Evolutionary conservation across 2,888 invertebrate genomes (phyloP), one percentile per base, ranked within the genome.

Genomic region (Oithona nana): DNA sequence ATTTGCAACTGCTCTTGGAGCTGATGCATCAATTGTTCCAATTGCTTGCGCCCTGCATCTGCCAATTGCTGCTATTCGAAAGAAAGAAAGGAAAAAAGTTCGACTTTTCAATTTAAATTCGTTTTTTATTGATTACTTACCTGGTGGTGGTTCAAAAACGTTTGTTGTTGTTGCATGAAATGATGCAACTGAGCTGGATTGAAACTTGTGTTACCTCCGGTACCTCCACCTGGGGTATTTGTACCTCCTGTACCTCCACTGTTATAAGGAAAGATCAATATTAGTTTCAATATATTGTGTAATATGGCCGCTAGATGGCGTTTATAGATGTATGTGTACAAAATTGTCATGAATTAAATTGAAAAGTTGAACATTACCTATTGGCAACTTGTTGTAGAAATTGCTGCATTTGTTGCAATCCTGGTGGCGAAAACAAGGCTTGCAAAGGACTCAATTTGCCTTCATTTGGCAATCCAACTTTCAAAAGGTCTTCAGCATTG

Each of bases 361-460:
- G n/a, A n/a, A n/a, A n/a, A n/a, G n/a, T n/a, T n/a, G n/a, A n/a
- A n/a, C n/a, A n/a, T n/a, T n/a, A n/a, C n/a, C n/a, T 39, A 16
- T 39, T 39, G 39, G 39, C 39, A 6, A 39, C 16, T 24, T 48
- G 22, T 3, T 59, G 59, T 16, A 59, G 50, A 16, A 59, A 16
- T n/a, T 59, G 59, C 50, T 59, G 59, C 59, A 59, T 59, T 59
- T 59, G 59, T 24, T 59, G 59, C 28, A 59, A 4, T 59, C 59
- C 59, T 4, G 59, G 59, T 6, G 59, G 59, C 39, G 39, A 39
- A 26, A 59, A 59, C 8, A 59, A 26, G 24, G 49, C 20, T 11
- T n/a, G 50, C 24, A 54, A 54, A 26, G 54, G 54, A 24, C 39
- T 39, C 39, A 39, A 39, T 16, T 39, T 39, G 6, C 39, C 39